These are phyloP conservation scores for Drosophila mimica DNA, from an alignment of 2,888 invertebrate genomes.

Conservation along the genomic window DNA sequence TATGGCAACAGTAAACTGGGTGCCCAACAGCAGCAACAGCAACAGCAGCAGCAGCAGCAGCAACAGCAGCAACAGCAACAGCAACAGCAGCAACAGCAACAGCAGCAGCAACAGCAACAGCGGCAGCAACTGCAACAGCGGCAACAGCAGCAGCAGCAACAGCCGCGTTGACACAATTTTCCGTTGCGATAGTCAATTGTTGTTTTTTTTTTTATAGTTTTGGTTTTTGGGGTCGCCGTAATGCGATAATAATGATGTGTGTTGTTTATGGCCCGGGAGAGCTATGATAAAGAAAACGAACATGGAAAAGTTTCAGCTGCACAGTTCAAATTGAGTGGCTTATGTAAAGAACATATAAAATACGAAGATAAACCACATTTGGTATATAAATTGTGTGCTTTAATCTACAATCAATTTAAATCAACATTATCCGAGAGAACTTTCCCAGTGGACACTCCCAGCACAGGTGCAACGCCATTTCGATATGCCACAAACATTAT, in stretches of 20 bases:
- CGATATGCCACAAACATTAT: slow-evolving; percentile 19
- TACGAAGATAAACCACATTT: background rate
- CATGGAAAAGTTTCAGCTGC: background rate
- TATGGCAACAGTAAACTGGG: slow-evolving; percentile 46
- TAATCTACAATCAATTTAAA: background rate
- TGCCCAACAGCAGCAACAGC: slow-evolving; percentile 19
- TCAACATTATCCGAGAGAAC: background rate
- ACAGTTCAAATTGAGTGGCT: background rate
- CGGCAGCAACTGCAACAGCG: slow-evolving; percentile 35
- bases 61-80: slow-evolving; percentile 8
- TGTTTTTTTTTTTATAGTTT: slow-evolving; percentile 52
- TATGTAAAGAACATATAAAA: background rate
- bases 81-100: background rate
- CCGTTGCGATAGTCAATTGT: slow-evolving; percentile 53
- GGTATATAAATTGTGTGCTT: background rate
- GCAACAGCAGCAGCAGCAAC: slow-evolving; percentile 35
- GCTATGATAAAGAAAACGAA: slow-evolving; percentile 21
- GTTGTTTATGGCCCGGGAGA: slow-evolving; percentile 44
- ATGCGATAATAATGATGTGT: slow-evolving; percentile 75
- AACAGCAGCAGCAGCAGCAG: slow-evolving; percentile 39
- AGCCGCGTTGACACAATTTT: slow-evolving; percentile 40
- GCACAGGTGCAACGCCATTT: background rate
- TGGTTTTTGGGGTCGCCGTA: slow-evolving; percentile 33
- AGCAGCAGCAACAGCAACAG: slow-evolving; percentile 15
- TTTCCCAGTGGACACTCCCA: background rate